Conservation (phyloP, 2,113 vertebrate species). For the Peromyscus polionotus region DNA sequence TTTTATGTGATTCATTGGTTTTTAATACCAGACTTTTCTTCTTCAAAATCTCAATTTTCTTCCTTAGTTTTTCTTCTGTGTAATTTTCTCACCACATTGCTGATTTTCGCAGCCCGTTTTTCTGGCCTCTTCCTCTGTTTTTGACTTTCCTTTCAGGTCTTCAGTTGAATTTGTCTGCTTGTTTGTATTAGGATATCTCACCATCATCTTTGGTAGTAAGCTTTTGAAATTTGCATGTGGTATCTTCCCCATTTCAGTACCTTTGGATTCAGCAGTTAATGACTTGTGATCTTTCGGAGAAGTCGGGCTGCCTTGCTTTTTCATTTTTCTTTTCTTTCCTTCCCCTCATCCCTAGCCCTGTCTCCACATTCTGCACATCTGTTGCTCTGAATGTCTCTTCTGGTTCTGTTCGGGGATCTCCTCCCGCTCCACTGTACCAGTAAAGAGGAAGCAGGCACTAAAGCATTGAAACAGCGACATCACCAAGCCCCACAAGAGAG, state of each 20-base stretch:
- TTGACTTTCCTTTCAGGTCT: background rate
- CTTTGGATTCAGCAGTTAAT: background rate
- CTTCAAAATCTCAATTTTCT: background rate
- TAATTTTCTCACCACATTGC: no score
- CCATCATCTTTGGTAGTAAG: background rate
- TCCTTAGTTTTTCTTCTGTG: background rate
- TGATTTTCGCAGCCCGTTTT: background rate
- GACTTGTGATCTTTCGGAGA: background rate
- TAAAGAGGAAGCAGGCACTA: background rate
- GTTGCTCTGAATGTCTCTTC: background rate
- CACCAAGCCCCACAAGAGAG: background rate
- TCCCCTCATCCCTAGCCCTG: no score
- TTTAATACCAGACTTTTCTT: background rate
- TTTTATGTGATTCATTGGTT: background rate
- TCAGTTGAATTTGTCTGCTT: no score
- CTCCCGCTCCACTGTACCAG: no score
- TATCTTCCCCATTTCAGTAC: background rate
- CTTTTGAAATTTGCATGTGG: background rate
- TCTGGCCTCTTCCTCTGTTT: background rate
- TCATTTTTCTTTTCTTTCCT: background rate
- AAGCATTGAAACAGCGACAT: background rate
- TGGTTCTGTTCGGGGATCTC: no score
- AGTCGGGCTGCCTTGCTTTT: background rate
- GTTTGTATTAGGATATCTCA: background rate
- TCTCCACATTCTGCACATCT: no score